A percentile compares a stretch with the other conserved stretches of the same genome.
Evolutionary conservation across 2,797 vertebrate species (phyloP).

Genomic region (Trematomus bernacchii): DNA sequence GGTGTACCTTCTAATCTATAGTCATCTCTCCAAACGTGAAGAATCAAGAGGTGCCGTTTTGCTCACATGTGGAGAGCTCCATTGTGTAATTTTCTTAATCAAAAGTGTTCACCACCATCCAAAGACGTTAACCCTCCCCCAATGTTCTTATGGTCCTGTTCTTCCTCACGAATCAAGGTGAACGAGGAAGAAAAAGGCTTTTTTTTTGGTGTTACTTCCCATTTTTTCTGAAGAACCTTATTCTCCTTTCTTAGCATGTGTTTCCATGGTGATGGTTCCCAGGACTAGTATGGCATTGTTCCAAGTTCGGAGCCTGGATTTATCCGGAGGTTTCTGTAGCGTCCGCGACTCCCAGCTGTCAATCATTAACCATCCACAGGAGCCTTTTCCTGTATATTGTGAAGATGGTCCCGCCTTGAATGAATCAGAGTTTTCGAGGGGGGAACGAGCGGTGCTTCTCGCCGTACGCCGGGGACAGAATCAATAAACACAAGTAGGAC

Average conservation of each 20-base stretch:
- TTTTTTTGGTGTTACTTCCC: constrained; percentile 11
- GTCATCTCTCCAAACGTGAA: constrained; percentile 75
- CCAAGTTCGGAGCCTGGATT: constrained; percentile 66
- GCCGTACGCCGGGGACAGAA: constrained; percentile 67
- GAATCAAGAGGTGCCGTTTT: constrained; percentile 78
- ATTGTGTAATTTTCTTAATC: constrained; percentile 76
- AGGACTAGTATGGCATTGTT: constrained; percentile 59
- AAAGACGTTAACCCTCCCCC: constrained; percentile 62
- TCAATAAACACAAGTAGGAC: constrained; percentile 70
- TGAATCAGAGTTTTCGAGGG: constrained; percentile 79
- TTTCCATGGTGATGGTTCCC: constrained; percentile 76
- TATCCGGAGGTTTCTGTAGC: constrained; percentile 68
- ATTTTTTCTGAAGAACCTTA: constrained; percentile 51
- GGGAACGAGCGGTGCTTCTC: constrained; percentile 49
- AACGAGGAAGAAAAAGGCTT: constrained; percentile 65
- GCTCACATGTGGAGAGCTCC: constrained; percentile 72
- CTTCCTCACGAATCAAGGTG: constrained; percentile 79
- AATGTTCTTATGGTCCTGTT: constrained; percentile 39
- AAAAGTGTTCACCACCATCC: constrained; percentile 69
- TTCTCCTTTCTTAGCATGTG: constrained; percentile 70
- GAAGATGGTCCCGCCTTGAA: constrained; percentile 69
- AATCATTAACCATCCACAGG: constrained; percentile 71
- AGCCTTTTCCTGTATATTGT: constrained; percentile 49
- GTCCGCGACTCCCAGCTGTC: constrained; percentile 65
- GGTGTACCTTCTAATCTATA: constrained; percentile 74